phyloP scores from a whole-genome alignment of 2,888 invertebrate species.

The Drosophila antonietae region DNA sequence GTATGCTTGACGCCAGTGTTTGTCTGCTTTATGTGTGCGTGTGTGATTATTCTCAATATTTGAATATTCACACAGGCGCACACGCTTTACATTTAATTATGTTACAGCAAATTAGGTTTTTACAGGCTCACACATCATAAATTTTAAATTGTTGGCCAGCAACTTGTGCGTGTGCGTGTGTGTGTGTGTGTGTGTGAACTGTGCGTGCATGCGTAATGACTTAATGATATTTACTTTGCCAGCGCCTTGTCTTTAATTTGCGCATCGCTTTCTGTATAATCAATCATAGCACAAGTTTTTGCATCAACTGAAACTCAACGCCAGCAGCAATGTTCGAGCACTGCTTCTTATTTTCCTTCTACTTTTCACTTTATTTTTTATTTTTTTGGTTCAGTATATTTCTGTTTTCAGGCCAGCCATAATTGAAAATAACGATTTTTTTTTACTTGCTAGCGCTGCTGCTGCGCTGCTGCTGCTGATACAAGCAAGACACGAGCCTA shows the following conservation, averaged over 20 bases:
- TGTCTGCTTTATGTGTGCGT: slow-evolving; percentile 14
- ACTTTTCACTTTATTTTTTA: background rate
- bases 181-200: slow-evolving; percentile 13
- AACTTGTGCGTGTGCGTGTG: slow-evolving; percentile 14
- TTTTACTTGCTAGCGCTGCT: slow-evolving; percentile 8
- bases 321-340: slow-evolving; percentile 56
- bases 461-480: slow-evolving; percentile 2
- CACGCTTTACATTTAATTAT: slow-evolving; percentile 75
- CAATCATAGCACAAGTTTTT: slow-evolving; percentile 69
- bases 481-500: slow-evolving; percentile 50
- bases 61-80: slow-evolving; percentile 24
- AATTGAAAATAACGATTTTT: slow-evolving; percentile 79
- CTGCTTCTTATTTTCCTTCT: slow-evolving; percentile 8
- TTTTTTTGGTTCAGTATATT: slow-evolving; percentile 19
- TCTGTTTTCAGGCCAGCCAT: slow-evolving; percentile 56
- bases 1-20: slow-evolving; percentile 46
- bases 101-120: slow-evolving; percentile 82
- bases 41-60: slow-evolving; percentile 38
- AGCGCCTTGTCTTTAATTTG: slow-evolving; percentile 72
- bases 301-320: slow-evolving; percentile 58
- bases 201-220: slow-evolving; percentile 54
- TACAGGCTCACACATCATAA: slow-evolving; percentile 78
- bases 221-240: slow-evolving; percentile 73
- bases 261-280: slow-evolving; percentile 73
- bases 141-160: slow-evolving; percentile 70